Base-by-base conservation (phyloP, 2,888 invertebrate species). In the Brachyopa scutellaris region DNA sequence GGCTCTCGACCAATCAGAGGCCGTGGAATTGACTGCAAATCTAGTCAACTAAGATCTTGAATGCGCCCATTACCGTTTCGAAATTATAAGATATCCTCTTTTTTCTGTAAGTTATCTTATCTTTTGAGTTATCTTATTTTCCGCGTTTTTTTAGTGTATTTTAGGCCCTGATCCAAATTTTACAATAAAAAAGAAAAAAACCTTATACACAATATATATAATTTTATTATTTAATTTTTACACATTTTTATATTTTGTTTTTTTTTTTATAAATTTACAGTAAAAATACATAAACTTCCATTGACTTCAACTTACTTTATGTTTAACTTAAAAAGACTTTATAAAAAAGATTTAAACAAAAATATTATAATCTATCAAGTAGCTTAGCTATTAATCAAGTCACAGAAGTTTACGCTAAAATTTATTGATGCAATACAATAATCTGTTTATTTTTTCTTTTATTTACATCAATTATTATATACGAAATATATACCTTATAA, bases 261-360 rank as follows among this genome's bases (percentile, higher is more conserved):
- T 36, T 64, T 59, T 57, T 53, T 57, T 74, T 57, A 59, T 59
- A 33, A 70, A 76, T 76, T 61, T 64, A 82, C 70, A 82, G 66
- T 82, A 76, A 76, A 82, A 76, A 53, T 33, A 70, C 82, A 74
- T 53, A 82, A 82, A 82, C 82, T 82, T 82, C 76, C 45, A 55
- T 47, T 47, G 59, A 59, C 76, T 74, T 57, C 9, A 47, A 66
- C 33, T n/a, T n/a, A n/a, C n/a, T n/a, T n/a, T 59, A 59, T 47
- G 62, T 40, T 31, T 49, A 36, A 79, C 64, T 42, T 45, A 67
- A 62, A 62, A 69, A 64, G 57, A 15, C 23, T 45, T 38, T 59
- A 11, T 26, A 45, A 47, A 40, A 74, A 13, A 62, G 61, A 38
- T 26, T 6, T 45, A 51, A 64, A 78, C n/a, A 40, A 62, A 70